Evolutionary conservation across 2,797 vertebrate species (phyloP).

Genomic region (Sorex maritimensis): DNA sequence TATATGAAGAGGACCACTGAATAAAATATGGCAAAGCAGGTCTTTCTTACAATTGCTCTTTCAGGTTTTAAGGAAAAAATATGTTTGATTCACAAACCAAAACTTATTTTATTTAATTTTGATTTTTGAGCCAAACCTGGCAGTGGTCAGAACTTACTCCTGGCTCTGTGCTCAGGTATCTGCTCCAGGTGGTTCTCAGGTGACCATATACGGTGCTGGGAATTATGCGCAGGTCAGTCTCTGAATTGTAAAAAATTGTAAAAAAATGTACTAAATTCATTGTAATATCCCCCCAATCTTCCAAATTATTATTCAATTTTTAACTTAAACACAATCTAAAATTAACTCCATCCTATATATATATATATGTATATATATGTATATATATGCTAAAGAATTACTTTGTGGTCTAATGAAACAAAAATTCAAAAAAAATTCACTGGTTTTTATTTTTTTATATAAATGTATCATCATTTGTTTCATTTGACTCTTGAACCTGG

Average conservation of each 20-base stretch:
- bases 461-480: background rate
- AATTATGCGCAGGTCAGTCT: too few relatives aligned
- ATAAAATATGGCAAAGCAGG: background rate
- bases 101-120: background rate
- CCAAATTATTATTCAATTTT: too few relatives aligned
- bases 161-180: too few relatives aligned
- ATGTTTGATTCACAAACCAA: background rate
- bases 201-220: too few relatives aligned
- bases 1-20: background rate
- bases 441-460: background rate
- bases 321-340: conserved; percentile 8
- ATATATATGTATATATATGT: background rate
- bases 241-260: too few relatives aligned
- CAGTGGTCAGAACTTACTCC: too few relatives aligned
- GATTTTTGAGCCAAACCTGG: too few relatives aligned
- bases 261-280: too few relatives aligned
- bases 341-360: background rate
- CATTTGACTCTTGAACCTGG: background rate
- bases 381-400: background rate
- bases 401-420: background rate
- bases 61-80: background rate
- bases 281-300: too few relatives aligned
- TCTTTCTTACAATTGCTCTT: background rate
- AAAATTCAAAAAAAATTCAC: conserved; percentile 14
- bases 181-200: too few relatives aligned